phyloP scores from a whole-genome alignment of 1,140 invertebrate species.

The Leptopilina clavipes region DNA sequence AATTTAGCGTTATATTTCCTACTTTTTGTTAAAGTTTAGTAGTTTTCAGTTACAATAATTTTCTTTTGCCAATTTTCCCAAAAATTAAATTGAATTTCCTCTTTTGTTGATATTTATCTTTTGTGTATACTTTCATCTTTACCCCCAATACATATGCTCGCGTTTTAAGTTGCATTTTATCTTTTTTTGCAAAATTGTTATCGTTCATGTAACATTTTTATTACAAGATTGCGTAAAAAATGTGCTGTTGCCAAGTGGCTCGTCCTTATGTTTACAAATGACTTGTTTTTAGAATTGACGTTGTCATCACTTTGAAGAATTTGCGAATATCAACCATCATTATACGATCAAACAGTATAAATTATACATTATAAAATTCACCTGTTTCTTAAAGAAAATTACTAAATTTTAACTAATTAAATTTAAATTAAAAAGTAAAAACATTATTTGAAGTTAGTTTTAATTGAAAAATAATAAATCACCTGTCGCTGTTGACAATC shows the following conservation, averaged over 20 bases:
- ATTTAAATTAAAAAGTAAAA: too few species aligned
- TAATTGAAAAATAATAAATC: too few species aligned
- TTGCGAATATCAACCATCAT: not conserved
- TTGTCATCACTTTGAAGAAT: constrained; percentile 9
- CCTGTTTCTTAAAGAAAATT: not conserved
- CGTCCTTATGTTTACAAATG: not conserved
- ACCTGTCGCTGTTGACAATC: too few species aligned
- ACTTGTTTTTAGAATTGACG: not conserved
- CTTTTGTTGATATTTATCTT: not conserved
- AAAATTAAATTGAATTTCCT: not conserved
- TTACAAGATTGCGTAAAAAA: not conserved
- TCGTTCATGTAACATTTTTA: not conserved
- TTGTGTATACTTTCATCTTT: constrained; percentile 3
- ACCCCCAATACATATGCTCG: not conserved
- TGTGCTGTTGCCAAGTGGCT: not conserved
- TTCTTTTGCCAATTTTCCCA: not conserved
- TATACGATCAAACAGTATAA: not conserved
- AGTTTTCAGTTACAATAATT: not conserved
- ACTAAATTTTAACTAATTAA: too few species aligned
- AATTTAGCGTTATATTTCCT: not conserved
- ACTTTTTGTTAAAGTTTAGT: not conserved
- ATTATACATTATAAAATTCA: not conserved
- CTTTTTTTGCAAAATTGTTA: not conserved
- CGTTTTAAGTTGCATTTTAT: not conserved
- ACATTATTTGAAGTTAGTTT: too few species aligned